Percentiles rank a stretch among this genome's conserved stretches.
These are phyloP conservation scores for Crocidura indochinensis DNA, from an alignment of 2,797 vertebrate genomes.

Conservation along the genomic window DNA sequence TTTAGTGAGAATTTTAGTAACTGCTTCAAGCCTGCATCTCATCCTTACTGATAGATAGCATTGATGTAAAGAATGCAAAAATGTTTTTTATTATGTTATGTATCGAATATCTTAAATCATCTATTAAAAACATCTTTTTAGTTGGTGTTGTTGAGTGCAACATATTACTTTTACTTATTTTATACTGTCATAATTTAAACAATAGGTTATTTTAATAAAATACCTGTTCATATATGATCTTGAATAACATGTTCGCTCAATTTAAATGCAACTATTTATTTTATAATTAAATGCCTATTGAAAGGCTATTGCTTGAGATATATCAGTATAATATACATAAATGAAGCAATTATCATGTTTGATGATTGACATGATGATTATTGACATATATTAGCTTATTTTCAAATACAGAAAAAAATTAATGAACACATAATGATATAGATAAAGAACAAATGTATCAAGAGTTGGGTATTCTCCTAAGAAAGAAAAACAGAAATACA, in stretches of 20 bases:
- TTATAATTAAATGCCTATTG: neutral
- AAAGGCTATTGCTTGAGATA: neutral
- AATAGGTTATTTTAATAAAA: constrained; percentile 16
- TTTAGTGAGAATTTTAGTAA: constrained; percentile 59
- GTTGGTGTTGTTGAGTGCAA: neutral
- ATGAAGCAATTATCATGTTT: neutral
- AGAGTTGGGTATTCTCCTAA: constrained; percentile 24
- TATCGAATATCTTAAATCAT: neutral
- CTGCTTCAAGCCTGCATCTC: constrained; percentile 22
- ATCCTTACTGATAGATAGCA: neutral
- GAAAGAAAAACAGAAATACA: neutral
- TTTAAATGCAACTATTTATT: constrained; percentile 25
- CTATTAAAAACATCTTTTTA: constrained; percentile 25
- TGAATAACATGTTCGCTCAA: neutral
- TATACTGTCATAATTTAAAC: neutral
- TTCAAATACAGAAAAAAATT: constrained; percentile 22
- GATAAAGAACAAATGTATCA: neutral
- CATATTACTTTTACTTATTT: constrained; percentile 26
- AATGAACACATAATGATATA: neutral
- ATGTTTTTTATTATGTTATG: neutral
- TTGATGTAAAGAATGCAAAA: constrained; percentile 8
- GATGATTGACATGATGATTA: neutral
- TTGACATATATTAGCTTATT: neutral
- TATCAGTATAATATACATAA: neutral
- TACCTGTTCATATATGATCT: neutral